Evolutionary conservation across 2,113 vertebrate genomes (phyloP).

Genomic region (Perca flavescens): DNA sequence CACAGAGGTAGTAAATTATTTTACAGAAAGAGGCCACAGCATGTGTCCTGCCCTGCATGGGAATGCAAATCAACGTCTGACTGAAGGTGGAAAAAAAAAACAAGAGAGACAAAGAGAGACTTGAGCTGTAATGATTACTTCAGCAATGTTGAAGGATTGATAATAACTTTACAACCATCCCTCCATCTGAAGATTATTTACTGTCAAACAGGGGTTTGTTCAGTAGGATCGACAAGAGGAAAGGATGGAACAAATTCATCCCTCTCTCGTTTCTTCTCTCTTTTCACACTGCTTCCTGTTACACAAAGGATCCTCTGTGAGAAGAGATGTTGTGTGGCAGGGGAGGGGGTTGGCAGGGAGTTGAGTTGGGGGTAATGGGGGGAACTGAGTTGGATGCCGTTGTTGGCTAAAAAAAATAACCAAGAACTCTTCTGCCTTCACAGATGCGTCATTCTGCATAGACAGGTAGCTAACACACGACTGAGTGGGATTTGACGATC

Average conservation of each 20-base stretch:
- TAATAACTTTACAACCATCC: conserved; percentile 54
- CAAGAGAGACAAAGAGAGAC: conserved; percentile 10
- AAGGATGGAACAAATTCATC: conserved; percentile 69
- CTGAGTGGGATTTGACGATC: too few species aligned
- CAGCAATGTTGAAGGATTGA: conserved; percentile 47
- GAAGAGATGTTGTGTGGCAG: conserved; percentile 60
- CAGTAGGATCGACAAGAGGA: conserved; percentile 52
- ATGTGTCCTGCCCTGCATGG: conserved; percentile 21
- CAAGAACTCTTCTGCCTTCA: neutral
- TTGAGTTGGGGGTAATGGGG: conserved; percentile 11
- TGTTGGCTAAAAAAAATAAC: conserved; percentile 28
- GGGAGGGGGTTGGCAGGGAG: conserved; percentile 2
- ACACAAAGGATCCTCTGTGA: conserved; percentile 77
- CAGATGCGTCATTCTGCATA: too few species aligned
- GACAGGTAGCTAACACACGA: too few species aligned
- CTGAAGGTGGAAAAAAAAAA: conserved; percentile 7
- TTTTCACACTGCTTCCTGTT: conserved; percentile 62
- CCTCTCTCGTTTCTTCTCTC: conserved; percentile 55
- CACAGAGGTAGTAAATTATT: neutral
- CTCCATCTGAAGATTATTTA: conserved; percentile 58
- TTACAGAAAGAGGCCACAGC: neutral
- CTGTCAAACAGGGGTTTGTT: conserved; percentile 69
- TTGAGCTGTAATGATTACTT: conserved; percentile 48
- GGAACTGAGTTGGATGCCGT: conserved; percentile 25
- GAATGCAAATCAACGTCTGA: conserved; percentile 52